Evolutionary conservation across 2,888 invertebrate genomes (phyloP), one percentile per base, ranked within the genome.

Genomic region (Nudaria mundana): DNA sequence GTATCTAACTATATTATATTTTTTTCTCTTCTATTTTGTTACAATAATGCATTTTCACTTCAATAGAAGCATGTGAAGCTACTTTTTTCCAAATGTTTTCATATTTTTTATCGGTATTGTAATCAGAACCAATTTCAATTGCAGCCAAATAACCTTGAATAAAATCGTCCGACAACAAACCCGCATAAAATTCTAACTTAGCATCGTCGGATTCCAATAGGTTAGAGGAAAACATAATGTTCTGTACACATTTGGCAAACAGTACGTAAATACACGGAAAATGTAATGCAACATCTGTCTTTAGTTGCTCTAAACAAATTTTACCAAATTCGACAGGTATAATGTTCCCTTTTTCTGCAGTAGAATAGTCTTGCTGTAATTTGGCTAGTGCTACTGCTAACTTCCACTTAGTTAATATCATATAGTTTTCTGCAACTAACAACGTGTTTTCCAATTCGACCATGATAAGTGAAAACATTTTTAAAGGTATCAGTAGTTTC

Each of bases 221-320:
- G 5, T 39, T 2, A n/a, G n/a, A n/a, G n/a, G n/a, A n/a, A n/a
- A n/a, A n/a, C 11, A 63, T 32, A 25, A 64, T 26, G 2, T 10
- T 12, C 4, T 25, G 22, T 8, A 81, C 49, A 32, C 58, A 64
- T 31, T 63, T 66, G 3, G 63, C 45, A 47, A 71, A 83, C 7
- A 75, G 47, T 18, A 60, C 46, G 37, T 78, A 76, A 52, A 82
- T 76, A 10, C 70, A 68, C 2, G 79, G 46, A 48, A 76, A 80
- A 43, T 68, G 61, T 13, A 45, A 37, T 3, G 52, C 44, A 0
- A 76, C 63, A 40, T 84, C 83, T 32, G 70, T 48, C 49, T 63
- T 75, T 35, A 84, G 66, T 47, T 56, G 56, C 2, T 67, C 46
- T 1, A 73, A 48, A 41, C 73, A 76, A n/a, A 45, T 47, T 43